Conservation (phyloP, 1,140 invertebrate genomes). For the Diorhabda elongata region DNA sequence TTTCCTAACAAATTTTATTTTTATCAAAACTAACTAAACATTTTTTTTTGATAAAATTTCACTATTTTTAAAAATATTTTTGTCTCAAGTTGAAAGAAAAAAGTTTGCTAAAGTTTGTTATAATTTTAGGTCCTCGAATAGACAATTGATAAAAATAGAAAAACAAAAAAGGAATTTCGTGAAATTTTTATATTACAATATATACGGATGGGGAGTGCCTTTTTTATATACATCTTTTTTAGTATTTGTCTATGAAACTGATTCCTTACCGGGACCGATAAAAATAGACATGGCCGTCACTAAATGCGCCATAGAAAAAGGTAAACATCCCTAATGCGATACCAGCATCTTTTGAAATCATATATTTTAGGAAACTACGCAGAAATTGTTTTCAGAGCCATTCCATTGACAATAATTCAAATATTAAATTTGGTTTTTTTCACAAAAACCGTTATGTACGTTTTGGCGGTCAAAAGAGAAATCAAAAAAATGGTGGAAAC, state of each 20-base stretch:
- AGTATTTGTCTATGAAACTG: conserved; percentile 7
- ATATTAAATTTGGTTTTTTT: conserved; percentile 50
- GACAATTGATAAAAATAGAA: conserved; percentile 5
- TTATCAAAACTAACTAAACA: neutral
- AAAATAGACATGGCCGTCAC: conserved; percentile 24
- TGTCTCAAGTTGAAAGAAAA: conserved; percentile 11
- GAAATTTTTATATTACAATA: conserved; percentile 28
- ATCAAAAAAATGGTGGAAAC: conserved; percentile 46
- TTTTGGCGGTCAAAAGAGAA: conserved; percentile 50
- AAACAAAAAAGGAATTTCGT: conserved; percentile 24
- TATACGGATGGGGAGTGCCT: conserved; percentile 30
- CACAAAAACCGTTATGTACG: conserved; percentile 48
- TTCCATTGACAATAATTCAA: conserved; percentile 42
- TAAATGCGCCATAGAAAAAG: conserved; percentile 30
- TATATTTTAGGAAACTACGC: conserved; percentile 18
- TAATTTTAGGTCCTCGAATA: conserved; percentile 30
- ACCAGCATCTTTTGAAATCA: neutral
- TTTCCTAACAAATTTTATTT: no score
- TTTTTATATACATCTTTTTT: conserved; percentile 17
- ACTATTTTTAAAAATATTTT: neutral
- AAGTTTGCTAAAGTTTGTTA: neutral
- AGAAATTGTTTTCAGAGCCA: conserved; percentile 20
- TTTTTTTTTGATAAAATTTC: neutral
- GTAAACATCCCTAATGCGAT: conserved; percentile 15
- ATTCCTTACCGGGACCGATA: conserved; percentile 18